Percentiles rank a stretch among this genome's conserved stretches.
These are phyloP conservation scores for Eupeodes luniger DNA, from an alignment of 2,888 invertebrate genomes.

Conservation along the genomic window DNA sequence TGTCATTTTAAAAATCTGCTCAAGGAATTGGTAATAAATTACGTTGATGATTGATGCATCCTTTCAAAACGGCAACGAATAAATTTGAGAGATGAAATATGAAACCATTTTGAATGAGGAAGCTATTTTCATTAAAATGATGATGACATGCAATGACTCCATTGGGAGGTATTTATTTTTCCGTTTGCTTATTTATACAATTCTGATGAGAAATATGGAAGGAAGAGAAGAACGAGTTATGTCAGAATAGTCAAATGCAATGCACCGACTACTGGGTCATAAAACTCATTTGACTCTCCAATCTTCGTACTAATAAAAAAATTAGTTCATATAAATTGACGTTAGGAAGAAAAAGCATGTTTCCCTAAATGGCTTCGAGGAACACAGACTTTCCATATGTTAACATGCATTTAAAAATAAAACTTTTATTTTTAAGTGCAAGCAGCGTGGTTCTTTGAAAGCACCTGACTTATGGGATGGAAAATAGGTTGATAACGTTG, in stretches of 20 bases:
- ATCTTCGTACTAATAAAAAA: too few species aligned
- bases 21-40: slow-evolving; percentile 45
- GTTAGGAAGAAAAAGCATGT: too few species aligned
- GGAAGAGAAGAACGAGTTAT: background rate
- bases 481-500: too few species aligned
- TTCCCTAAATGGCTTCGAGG: too few species aligned
- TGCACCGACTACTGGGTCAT: background rate
- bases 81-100: slow-evolving; percentile 33
- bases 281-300: background rate
- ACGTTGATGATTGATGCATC: slow-evolving; percentile 33
- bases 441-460: too few species aligned
- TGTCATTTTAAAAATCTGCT: slow-evolving; percentile 45
- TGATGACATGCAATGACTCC: slow-evolving; percentile 21
- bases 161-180: slow-evolving; percentile 1
- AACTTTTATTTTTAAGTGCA: too few species aligned
- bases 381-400: too few species aligned
- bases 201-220: background rate
- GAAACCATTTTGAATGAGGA: slow-evolving; percentile 34
- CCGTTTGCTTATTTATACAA: background rate
- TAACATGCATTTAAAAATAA: too few species aligned
- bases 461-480: too few species aligned
- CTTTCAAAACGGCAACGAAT: slow-evolving; percentile 21
- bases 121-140: slow-evolving; percentile 32
- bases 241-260: slow-evolving; percentile 7
- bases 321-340: too few species aligned